phyloP scores from a whole-genome alignment of 2,113 vertebrate species.

The Sterna hirundo region DNA sequence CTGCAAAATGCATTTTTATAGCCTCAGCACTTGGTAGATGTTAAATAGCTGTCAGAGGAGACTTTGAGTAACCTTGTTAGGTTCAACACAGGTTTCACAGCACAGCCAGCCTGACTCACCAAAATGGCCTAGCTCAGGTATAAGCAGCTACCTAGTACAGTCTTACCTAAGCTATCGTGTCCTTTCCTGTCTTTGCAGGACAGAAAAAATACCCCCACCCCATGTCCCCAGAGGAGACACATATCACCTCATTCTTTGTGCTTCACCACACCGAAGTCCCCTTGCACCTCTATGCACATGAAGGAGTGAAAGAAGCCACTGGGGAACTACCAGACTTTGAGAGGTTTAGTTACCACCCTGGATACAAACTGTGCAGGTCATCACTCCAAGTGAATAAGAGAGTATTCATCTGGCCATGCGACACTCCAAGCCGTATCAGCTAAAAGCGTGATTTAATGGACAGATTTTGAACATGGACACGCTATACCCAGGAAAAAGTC shows the following conservation, averaged over 20 bases:
- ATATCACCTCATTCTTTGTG: not conserved
- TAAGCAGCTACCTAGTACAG: not conserved
- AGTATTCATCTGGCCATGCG: not conserved
- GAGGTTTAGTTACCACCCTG: not conserved
- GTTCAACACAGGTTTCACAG: not conserved
- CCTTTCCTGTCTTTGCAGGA: not conserved
- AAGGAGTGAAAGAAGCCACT: not conserved
- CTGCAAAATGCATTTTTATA: constrained; percentile 48
- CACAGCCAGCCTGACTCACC: not conserved
- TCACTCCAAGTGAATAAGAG: not conserved
- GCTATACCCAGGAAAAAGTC: not conserved
- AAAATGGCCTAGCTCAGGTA: not conserved
- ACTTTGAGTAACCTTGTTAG: constrained; percentile 34
- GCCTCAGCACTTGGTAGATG: constrained; percentile 14
- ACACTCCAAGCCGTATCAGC: not conserved
- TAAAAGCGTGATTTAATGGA: not conserved
- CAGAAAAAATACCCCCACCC: not conserved
- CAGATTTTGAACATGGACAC: not conserved
- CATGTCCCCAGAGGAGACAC: not conserved
- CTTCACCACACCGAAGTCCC: not conserved
- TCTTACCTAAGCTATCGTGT: not conserved
- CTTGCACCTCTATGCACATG: not conserved
- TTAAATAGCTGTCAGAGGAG: constrained; percentile 48
- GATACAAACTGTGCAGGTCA: not conserved
- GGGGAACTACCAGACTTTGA: not conserved